These are phyloP conservation scores for Unio pictorum DNA, from an alignment of 2,888 invertebrate genomes.

Conservation along the genomic window DNA sequence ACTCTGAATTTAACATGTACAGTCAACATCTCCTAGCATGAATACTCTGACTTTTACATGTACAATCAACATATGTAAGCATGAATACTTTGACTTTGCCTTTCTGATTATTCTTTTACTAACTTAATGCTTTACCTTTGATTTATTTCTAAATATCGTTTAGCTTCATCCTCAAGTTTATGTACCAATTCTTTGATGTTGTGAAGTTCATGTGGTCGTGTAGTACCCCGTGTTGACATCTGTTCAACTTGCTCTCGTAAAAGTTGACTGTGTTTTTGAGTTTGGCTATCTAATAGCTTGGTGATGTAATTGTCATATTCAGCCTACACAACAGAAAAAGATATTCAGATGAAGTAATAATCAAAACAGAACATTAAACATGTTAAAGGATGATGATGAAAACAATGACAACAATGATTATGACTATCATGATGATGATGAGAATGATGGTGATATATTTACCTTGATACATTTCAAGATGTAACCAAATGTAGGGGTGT, in stretches of 20 bases:
- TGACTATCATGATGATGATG: neutral
- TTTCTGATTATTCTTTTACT: neutral
- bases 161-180: conserved; percentile 54
- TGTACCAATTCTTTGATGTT: conserved; percentile 49
- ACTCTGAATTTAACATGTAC: no score
- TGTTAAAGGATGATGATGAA: neutral
- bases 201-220: conserved; percentile 53
- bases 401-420: neutral
- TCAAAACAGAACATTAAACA: no score
- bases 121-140: conserved; percentile 41
- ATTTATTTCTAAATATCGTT: conserved; percentile 50
- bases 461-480: conserved; percentile 67
- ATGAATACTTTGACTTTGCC: neutral
- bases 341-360: no score
- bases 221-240: conserved; percentile 56
- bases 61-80: no score
- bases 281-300: conserved; percentile 61
- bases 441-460: conserved; percentile 2
- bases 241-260: conserved; percentile 64
- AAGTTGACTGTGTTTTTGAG: conserved; percentile 56
- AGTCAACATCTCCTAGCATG: no score
- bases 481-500: conserved; percentile 64
- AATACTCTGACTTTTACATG: no score
- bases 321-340: conserved; percentile 36
- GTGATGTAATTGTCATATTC: conserved; percentile 69